Percentiles rank a stretch among this genome's conserved stretches.
phyloP scores from a whole-genome alignment of 2,888 invertebrate species.

The Tribolium freemani region DNA sequence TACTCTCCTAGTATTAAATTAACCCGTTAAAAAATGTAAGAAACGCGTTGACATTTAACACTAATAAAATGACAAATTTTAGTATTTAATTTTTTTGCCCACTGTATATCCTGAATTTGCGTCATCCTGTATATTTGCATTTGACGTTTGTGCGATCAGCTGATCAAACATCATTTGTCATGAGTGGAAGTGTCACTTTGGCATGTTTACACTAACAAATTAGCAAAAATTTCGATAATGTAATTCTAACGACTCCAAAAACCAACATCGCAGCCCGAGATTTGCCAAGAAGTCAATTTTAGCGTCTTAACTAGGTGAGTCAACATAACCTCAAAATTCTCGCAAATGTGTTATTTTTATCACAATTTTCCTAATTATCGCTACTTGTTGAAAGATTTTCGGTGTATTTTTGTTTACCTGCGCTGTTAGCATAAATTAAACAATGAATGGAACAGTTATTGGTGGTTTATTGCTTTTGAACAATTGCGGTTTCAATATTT shows the following conservation, averaged over 20 bases:
- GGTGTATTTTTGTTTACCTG: background rate
- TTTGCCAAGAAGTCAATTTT: conserved; percentile 18
- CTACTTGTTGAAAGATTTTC: background rate
- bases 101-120: background rate
- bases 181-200: conserved; percentile 9
- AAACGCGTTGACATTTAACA: no score
- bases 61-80: no score
- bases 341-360: background rate
- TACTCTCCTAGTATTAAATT: no score
- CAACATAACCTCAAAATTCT: conserved; percentile 31
- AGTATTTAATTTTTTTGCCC: no score
- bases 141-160: conserved; percentile 15
- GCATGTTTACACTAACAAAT: conserved; percentile 8
- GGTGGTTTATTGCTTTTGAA: conserved; percentile 1
- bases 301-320: conserved; percentile 35
- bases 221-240: conserved; percentile 11
- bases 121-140: conserved; percentile 1
- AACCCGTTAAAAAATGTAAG: no score
- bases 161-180: conserved; percentile 12
- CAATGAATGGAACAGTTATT: background rate
- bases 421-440: background rate
- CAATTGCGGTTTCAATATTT: background rate
- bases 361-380: background rate
- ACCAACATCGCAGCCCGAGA: background rate
- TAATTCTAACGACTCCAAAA: background rate